Conservation (phyloP, 2,797 vertebrate species). For the Poeciliopsis paucimaculata region DNA sequence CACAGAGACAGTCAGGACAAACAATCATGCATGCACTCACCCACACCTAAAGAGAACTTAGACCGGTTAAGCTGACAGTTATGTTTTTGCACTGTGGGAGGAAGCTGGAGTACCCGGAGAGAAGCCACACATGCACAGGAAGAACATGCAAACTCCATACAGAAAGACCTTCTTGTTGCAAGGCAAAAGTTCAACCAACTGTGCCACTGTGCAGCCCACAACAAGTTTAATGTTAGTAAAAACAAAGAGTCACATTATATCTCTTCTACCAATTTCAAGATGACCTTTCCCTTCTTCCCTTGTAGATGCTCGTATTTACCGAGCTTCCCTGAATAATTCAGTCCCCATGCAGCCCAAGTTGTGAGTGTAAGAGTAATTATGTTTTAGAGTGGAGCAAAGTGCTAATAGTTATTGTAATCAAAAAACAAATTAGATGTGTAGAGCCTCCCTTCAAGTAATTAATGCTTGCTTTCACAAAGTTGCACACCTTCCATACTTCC, state of each 20-base stretch:
- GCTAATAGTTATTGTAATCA: slow-evolving; percentile 43
- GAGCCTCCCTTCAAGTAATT: slow-evolving; percentile 30
- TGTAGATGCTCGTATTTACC: slow-evolving; percentile 21
- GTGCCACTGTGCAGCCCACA: background rate
- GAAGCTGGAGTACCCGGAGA: too few species aligned
- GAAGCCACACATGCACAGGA: too few species aligned
- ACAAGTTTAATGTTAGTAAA: background rate
- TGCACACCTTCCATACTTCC: slow-evolving; percentile 6
- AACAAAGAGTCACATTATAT: slow-evolving; percentile 3
- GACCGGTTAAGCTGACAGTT: too few species aligned
- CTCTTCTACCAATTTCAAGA: slow-evolving; percentile 17
- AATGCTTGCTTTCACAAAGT: slow-evolving; percentile 43
- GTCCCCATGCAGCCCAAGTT: slow-evolving; percentile 7
- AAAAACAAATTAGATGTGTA: slow-evolving; percentile 36
- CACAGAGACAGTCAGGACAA: too few species aligned
- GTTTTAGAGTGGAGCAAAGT: slow-evolving; percentile 17
- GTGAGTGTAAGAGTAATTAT: slow-evolving; percentile 21
- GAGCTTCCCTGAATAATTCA: slow-evolving; percentile 39
- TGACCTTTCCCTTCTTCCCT: slow-evolving; percentile 4
- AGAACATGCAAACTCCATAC: too few species aligned
- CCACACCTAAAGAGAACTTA: too few species aligned
- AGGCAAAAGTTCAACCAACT: too few species aligned
- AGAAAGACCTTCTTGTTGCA: too few species aligned
- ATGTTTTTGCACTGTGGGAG: too few species aligned
- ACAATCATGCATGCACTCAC: too few species aligned